Percentiles rank a stretch among this genome's conserved stretches.
phyloP scores from a whole-genome alignment of 2,113 vertebrate genomes.

The Sphyrna mokarran region DNA sequence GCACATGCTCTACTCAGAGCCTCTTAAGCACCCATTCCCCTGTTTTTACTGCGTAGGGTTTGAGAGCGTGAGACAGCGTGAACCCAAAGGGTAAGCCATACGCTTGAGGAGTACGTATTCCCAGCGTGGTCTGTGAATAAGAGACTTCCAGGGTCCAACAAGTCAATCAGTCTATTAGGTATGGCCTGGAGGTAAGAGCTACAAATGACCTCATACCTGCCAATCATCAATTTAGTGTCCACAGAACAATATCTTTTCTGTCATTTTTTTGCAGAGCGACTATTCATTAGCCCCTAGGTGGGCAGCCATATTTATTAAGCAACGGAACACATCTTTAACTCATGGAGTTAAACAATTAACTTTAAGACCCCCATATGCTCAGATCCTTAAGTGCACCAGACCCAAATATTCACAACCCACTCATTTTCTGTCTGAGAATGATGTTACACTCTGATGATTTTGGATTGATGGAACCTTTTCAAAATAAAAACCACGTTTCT shows the following conservation, averaged over 20 bases:
- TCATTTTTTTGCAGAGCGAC: not conserved
- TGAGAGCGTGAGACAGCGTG: not conserved
- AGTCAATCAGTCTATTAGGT: not conserved
- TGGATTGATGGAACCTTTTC: not conserved
- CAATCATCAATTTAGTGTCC: not conserved
- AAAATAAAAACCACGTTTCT: not conserved
- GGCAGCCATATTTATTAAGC: not conserved
- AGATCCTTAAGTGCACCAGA: not conserved
- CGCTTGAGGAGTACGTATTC: not conserved
- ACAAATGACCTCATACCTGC: not conserved
- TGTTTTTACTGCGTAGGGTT: not conserved
- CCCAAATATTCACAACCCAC: not conserved
- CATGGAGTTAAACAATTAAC: not conserved
- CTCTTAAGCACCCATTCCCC: not conserved
- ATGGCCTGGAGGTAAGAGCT: not conserved
- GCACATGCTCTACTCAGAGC: no score
- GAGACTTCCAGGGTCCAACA: not conserved
- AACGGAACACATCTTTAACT: not conserved
- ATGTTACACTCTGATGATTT: not conserved
- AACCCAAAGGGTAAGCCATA: not conserved
- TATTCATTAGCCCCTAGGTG: not conserved
- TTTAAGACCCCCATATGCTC: not conserved
- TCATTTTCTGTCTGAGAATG: not conserved
- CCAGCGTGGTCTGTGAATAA: slow-evolving; percentile 19
- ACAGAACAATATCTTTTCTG: not conserved